Percentiles rank a stretch among this genome's conserved stretches.
phyloP scores from a whole-genome alignment of 1,140 invertebrate genomes.

The Bombus waltoni region DNA sequence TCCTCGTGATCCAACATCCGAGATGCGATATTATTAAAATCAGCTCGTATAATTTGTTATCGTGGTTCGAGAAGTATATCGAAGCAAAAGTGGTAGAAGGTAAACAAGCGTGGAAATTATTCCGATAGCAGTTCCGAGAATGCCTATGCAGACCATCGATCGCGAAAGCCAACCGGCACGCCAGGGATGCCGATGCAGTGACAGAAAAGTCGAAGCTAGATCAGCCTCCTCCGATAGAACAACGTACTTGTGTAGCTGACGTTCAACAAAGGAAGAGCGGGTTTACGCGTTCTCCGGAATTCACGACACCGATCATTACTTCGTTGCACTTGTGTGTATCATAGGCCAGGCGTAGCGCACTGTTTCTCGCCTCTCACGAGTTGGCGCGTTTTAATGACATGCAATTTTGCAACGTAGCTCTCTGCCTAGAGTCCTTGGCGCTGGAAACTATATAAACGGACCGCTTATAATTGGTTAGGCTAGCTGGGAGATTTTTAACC shows the following conservation, averaged over 20 bases:
- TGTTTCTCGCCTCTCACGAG: slow-evolving; percentile 66
- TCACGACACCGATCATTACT: neutral
- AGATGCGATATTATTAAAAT: neutral
- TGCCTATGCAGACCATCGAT: neutral
- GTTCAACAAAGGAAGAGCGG: slow-evolving; percentile 45
- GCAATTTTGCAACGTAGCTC: slow-evolving; percentile 81
- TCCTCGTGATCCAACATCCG: too few relatives aligned
- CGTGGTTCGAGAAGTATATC: neutral
- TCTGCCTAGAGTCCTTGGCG: slow-evolving; percentile 79
- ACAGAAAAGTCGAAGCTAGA: slow-evolving; percentile 42
- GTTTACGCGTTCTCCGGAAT: slow-evolving; percentile 45
- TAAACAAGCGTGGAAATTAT: slow-evolving; percentile 49
- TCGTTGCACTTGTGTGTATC: neutral
- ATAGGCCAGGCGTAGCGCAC: neutral
- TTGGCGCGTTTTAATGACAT: slow-evolving; percentile 78
- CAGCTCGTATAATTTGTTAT: too few relatives aligned
- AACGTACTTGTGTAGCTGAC: too few relatives aligned
- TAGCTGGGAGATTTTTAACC: slow-evolving; percentile 71
- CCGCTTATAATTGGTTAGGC: slow-evolving; percentile 74
- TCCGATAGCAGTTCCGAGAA: slow-evolving; percentile 31
- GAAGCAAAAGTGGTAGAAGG: slow-evolving; percentile 5
- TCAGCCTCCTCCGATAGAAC: neutral
- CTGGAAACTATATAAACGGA: slow-evolving; percentile 82
- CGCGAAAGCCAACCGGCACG: slow-evolving; percentile 17
- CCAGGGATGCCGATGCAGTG: slow-evolving; percentile 55